Evolutionary conservation across 2,888 invertebrate genomes (phyloP).

Genomic region (Alentia gelatinosa): DNA sequence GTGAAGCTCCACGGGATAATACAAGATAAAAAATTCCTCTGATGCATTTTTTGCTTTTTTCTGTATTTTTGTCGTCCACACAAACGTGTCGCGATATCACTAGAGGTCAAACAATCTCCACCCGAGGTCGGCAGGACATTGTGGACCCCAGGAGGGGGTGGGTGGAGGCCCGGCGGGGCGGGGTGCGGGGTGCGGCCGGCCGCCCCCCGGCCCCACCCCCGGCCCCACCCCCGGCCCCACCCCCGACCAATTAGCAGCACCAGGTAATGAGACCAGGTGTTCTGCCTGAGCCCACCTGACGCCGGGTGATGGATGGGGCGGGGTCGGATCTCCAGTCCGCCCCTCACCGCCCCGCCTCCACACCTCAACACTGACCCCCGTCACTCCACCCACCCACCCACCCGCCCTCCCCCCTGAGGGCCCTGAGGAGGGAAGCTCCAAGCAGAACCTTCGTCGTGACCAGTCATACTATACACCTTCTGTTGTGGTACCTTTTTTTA

Average conservation of each 20-base stretch:
- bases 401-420: not conserved
- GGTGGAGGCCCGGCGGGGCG: not conserved
- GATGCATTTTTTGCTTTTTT: too few species aligned
- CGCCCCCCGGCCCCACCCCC: not conserved
- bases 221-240: too few species aligned
- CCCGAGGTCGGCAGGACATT: not conserved
- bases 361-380: not conserved
- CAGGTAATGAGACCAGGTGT: conserved; percentile 49
- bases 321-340: not conserved
- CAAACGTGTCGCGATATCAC: too few species aligned
- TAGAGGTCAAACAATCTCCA: not conserved
- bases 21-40: too few species aligned
- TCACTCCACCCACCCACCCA: not conserved
- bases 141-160: not conserved
- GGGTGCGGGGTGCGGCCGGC: not conserved
- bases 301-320: conserved; percentile 20
- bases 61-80: too few species aligned
- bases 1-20: too few species aligned
- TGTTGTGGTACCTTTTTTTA: too few species aligned
- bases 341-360: not conserved
- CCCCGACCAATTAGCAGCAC: conserved; percentile 13
- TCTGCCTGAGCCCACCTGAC: conserved; percentile 16
- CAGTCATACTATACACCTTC: too few species aligned
- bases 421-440: too few species aligned
- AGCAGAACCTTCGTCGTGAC: too few species aligned